These are phyloP conservation scores for Telmatochromis sp. DNA, from an alignment of 2,113 vertebrate species.

Conservation along the genomic window DNA sequence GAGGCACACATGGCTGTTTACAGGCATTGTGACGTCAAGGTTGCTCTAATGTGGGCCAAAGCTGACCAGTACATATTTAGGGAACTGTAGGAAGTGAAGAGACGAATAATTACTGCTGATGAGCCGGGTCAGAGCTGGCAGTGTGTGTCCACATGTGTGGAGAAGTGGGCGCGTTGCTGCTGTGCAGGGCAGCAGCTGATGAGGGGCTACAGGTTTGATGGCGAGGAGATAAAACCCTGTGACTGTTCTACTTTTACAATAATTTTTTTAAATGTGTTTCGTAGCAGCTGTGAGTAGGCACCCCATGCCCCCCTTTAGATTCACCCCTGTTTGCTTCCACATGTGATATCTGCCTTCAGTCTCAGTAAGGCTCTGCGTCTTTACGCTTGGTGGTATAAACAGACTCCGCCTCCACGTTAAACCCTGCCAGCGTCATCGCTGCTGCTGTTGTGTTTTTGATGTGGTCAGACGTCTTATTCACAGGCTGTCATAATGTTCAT, in stretches of 20 bases:
- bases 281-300: neutral
- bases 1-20: neutral
- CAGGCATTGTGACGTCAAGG: neutral
- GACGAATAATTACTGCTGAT: neutral
- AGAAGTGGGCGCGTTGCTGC: neutral
- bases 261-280: neutral
- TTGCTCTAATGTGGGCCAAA: neutral
- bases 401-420: neutral
- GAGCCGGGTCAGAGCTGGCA: neutral
- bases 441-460: neutral
- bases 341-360: neutral
- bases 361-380: neutral
- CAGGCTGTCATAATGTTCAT: neutral
- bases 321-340: neutral
- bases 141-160: neutral
- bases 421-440: neutral
- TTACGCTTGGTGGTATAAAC: neutral
- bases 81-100: neutral
- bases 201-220: neutral
- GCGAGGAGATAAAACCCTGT: neutral
- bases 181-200: neutral
- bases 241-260: neutral
- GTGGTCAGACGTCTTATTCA: neutral
- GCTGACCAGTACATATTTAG: neutral
- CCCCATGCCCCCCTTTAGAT: neutral